phyloP scores from a whole-genome alignment of 2,113 vertebrate species.

The Sapayoa aenigma region DNA sequence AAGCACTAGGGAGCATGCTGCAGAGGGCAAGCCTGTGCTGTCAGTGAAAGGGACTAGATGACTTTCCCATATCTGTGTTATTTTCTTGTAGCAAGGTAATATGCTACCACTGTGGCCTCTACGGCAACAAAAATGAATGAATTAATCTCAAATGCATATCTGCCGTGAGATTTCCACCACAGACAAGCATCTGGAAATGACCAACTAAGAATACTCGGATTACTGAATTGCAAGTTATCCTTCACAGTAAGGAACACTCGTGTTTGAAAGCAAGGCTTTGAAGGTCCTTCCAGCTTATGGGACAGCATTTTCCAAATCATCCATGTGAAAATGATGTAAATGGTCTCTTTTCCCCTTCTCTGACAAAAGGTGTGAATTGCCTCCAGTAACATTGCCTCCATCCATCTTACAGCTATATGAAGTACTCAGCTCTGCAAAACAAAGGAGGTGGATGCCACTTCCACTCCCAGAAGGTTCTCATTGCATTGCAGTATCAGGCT shows the following conservation, averaged over 20 bases:
- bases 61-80: constrained; percentile 46
- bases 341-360: background rate
- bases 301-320: background rate
- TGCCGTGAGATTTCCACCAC: background rate
- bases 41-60: background rate
- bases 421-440: background rate
- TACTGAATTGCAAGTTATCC: background rate
- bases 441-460: background rate
- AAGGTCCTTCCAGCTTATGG: background rate
- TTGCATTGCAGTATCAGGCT: background rate
- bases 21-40: constrained; percentile 33
- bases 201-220: background rate
- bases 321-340: background rate
- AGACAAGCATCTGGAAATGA: background rate
- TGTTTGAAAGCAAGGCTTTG: background rate
- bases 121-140: background rate
- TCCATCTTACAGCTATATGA: background rate
- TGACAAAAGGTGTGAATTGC: background rate
- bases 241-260: background rate
- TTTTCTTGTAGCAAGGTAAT: constrained; percentile 20
- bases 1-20: constrained; percentile 38
- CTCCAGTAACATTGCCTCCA: background rate
- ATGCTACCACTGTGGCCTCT: background rate
- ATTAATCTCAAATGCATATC: constrained; percentile 28
- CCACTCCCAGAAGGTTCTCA: background rate